Base-by-base conservation (phyloP, 2,113 vertebrate genomes). In the Serilophus lunatus region DNA sequence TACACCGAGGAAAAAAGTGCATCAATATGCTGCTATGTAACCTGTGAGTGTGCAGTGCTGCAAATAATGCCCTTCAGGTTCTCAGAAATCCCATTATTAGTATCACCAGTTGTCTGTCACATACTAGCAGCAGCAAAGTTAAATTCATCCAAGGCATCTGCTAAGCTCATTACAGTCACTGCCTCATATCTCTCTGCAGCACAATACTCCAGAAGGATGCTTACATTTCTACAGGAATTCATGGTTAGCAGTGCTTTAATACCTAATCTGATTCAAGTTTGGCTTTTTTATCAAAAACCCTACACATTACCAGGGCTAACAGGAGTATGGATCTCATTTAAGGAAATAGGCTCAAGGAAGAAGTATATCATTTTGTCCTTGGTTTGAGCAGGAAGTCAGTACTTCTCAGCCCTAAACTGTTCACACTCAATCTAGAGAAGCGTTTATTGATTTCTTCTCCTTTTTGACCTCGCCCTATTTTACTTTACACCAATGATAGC, bases 81-180 rank as follows among this genome's bases (percentile, higher is more conserved):
- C 95, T 92, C 70, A 85, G 94, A 95, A 95, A 92, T 87, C 47
- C 94, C 91, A 93, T 89, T 93, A 87, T 95, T 90, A 96, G 86
- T 66, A 86, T 84, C 35, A 83, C 87, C 90, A 74, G 63, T 61
- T 93, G 76, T 49, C 82, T 70, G 59, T 51, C 80, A 91, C 61
- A 42, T 35, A 31, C 49, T 76, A 69, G 50, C 36, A 36, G 64
- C 71, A 95, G 38, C 50, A 36, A 90, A 82, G 53, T 47, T 47
- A 61, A 92, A 93, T 94, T 79, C 72, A 88, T 65, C 78, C 92
- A 69, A 82, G 29, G 65, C 65, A 95, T 49, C 81, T 86, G 88
- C 81, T 95, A 54, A 92, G 78, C 78, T 95, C 50, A 45, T 79
- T 56, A 60, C 38, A 76, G 81, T 72, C 74, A 54, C 33, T 82